phyloP scores from a whole-genome alignment of 2,113 vertebrate genomes.

The Microtus pennsylvanicus region DNA sequence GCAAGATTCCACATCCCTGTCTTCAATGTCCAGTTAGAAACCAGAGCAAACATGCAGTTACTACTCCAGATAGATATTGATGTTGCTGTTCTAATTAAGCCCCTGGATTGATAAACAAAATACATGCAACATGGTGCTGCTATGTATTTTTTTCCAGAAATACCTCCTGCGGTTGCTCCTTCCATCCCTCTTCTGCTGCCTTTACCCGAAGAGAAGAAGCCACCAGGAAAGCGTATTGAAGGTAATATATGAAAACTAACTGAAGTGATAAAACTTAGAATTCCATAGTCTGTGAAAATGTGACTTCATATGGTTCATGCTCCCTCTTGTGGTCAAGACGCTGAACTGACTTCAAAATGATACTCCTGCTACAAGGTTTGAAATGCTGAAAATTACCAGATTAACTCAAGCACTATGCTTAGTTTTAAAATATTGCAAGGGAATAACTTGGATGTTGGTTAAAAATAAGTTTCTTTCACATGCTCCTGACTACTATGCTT shows the following conservation, averaged over 20 bases:
- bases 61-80: neutral
- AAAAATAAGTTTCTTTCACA: neutral
- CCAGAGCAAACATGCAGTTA: neutral
- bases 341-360: conserved; percentile 55
- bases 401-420: neutral
- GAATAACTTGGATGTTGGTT: neutral
- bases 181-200: conserved; percentile 85
- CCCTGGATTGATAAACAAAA: neutral
- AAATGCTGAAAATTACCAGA: conserved; percentile 3
- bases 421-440: conserved; percentile 3
- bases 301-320: neutral
- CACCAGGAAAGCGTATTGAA: conserved; percentile 82
- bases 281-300: neutral
- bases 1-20: rapidly evolving
- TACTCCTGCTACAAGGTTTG: neutral
- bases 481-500: neutral
- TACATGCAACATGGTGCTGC: neutral
- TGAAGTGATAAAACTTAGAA: neutral
- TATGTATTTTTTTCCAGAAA: conserved; percentile 75
- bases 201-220: conserved; percentile 85
- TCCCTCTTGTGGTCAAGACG: conserved; percentile 64
- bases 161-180: conserved; percentile 79
- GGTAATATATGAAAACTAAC: conserved; percentile 66
- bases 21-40: neutral
- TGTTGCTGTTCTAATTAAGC: neutral